These are phyloP conservation scores for Phaethon lepturus DNA, from an alignment of 2,113 vertebrate genomes.

Conservation along the genomic window DNA sequence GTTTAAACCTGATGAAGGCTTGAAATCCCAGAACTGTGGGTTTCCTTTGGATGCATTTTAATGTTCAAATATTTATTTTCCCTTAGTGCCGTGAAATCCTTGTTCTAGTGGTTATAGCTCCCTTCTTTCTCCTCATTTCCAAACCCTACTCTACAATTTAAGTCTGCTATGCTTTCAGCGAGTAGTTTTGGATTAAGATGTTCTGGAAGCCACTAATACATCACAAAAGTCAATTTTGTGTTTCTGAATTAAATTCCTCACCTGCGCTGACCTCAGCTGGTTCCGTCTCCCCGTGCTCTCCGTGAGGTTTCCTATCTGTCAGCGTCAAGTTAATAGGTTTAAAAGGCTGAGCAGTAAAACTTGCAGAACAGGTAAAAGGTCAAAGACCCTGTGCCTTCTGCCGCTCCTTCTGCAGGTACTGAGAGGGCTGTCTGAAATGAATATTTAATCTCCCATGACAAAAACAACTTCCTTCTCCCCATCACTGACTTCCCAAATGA, in stretches of 20 bases:
- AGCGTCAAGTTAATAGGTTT: background rate
- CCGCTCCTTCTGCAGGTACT: background rate
- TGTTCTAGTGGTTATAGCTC: background rate
- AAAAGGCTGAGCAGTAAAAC: background rate
- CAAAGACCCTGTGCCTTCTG: background rate
- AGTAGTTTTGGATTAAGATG: background rate
- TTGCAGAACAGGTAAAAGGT: background rate
- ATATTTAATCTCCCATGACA: background rate
- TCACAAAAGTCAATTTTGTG: background rate
- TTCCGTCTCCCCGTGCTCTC: background rate
- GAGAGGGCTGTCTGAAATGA: background rate
- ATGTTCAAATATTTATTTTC: background rate
- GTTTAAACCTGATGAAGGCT: background rate
- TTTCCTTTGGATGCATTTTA: conserved; percentile 16
- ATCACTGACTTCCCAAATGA: background rate
- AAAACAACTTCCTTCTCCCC: background rate
- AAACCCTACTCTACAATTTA: background rate
- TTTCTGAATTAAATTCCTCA: background rate
- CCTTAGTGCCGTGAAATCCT: background rate
- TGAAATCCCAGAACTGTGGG: background rate
- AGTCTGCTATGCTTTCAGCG: background rate
- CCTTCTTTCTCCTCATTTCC: background rate
- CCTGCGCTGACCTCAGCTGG: background rate
- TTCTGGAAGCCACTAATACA: background rate
- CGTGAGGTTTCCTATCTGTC: background rate